Evolutionary conservation across 2,113 vertebrate genomes (phyloP), one percentile per base, ranked within the genome.

Genomic region (Pseudorasbora parva): DNA sequence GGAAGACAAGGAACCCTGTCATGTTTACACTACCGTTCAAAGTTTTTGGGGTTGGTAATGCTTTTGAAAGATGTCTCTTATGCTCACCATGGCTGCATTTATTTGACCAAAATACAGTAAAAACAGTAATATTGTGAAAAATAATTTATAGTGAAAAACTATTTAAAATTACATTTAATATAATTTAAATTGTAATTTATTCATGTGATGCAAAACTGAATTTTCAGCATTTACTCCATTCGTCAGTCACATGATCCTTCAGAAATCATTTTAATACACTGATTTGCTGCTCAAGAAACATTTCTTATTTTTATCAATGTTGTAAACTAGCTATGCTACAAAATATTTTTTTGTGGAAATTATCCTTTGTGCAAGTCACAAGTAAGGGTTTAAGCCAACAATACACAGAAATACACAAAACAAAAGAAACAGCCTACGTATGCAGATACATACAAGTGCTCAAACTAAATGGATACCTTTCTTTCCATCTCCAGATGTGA

Each of bases 401-500:
- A 6, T 2, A 51, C 10, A 45, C 9, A 21, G 1, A 57, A 47
- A 12, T 4, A 47, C 15, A 51, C 5, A 60, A 5, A 60, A 19
- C 7, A 54, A 54, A 54, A 54, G 4, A 68, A 37, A 41, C 51
- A 57, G 10, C 19, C 15, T 19, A 57, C 5, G 9, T n/a, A 41
- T 0, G 8, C 37, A 62, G n/a, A 66, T 49, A 66, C 23, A 37
- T 51, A 2, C 12, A n/a, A 19, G 59, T 25, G 49, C 17, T 25
- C 9, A 57, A 51, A 9, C 71, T 45, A 56, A 60, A 49, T 33
- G 21, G 41, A 59, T 91, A 99, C 98, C 98, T 93, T 96, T 94
- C 78, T 92, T 94, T 77, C 98, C 97, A 85, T 99, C 97, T 73
- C 97, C 98, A 1, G 97, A 99, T 5, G 97, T 99, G 73, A 99